Conservation (phyloP, 37 sponge, comb jelly and placozoan genomes). For the Lycopodina hypogea region DNA sequence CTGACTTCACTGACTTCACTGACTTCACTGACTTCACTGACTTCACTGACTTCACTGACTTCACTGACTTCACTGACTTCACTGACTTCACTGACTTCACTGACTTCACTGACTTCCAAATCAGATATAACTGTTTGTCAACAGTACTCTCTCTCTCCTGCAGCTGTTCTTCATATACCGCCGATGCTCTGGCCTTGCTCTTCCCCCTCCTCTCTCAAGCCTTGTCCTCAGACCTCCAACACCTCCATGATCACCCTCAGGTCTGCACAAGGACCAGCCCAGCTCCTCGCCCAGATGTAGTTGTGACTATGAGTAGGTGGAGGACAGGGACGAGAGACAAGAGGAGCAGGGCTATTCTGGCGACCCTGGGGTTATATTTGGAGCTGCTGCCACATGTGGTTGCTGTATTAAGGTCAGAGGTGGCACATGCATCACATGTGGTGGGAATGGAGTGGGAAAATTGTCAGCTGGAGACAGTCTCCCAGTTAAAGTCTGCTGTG, state of each 20-base stretch:
- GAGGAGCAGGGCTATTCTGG: neutral
- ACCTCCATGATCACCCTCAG: neutral
- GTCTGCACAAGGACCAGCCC: too few species aligned
- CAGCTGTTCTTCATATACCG: neutral
- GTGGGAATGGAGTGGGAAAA: neutral
- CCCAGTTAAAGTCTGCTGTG: too few species aligned
- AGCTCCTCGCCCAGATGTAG: neutral
- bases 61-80: too few species aligned
- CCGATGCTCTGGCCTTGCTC: neutral
- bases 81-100: too few species aligned
- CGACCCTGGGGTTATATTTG: neutral
- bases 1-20: too few species aligned
- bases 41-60: too few species aligned
- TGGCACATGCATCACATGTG: too few species aligned
- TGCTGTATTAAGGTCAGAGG: neutral
- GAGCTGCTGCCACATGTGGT: neutral
- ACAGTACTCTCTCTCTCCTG: too few species aligned
- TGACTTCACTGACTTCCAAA: too few species aligned
- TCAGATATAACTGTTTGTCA: too few species aligned
- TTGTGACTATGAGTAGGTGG: neutral
- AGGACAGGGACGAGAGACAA: neutral
- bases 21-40: too few species aligned
- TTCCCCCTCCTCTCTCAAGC: slow-evolving; percentile 21
- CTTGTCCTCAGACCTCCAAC: neutral
- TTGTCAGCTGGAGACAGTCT: neutral